Conservation (phyloP, 2,888 invertebrate genomes). For the Eupithecia insigniata region DNA sequence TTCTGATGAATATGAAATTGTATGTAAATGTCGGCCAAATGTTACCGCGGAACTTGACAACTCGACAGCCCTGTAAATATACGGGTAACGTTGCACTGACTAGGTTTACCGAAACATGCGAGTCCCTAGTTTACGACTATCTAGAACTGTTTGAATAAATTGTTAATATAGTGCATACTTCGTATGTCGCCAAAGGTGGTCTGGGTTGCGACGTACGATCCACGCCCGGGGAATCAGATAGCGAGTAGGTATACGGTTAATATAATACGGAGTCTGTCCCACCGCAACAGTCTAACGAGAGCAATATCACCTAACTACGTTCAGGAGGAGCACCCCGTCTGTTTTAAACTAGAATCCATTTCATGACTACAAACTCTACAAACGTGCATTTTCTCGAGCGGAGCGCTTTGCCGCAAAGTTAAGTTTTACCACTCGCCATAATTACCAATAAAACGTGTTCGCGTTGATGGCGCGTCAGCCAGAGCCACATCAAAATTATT, state of each 20-base stretch:
- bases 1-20: conserved; percentile 81
- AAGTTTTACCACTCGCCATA: conserved; percentile 76
- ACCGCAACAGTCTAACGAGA: conserved; percentile 71
- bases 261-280: conserved; percentile 59
- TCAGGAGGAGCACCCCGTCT: conserved; percentile 70
- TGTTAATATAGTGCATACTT: conserved; percentile 64
- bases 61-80: conserved; percentile 75
- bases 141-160: conserved; percentile 68
- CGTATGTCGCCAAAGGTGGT: conserved; percentile 53
- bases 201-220: conserved; percentile 48
- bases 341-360: conserved; percentile 81
- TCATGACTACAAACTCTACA: conserved; percentile 73
- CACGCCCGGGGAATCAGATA: conserved; percentile 55
- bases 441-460: conserved; percentile 78
- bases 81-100: conserved; percentile 68
- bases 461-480: conserved; percentile 65
- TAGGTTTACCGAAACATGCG: conserved; percentile 71
- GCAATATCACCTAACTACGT: conserved; percentile 76
- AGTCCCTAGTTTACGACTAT: conserved; percentile 67
- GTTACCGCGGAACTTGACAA: conserved; percentile 74
- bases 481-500: conserved; percentile 67
- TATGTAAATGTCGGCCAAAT: conserved; percentile 78
- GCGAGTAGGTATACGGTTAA: conserved; percentile 52
- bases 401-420: conserved; percentile 68
- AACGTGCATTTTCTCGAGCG: conserved; percentile 73